Base-by-base conservation (phyloP, 2,888 invertebrate genomes). In the Spialia ferax region DNA sequence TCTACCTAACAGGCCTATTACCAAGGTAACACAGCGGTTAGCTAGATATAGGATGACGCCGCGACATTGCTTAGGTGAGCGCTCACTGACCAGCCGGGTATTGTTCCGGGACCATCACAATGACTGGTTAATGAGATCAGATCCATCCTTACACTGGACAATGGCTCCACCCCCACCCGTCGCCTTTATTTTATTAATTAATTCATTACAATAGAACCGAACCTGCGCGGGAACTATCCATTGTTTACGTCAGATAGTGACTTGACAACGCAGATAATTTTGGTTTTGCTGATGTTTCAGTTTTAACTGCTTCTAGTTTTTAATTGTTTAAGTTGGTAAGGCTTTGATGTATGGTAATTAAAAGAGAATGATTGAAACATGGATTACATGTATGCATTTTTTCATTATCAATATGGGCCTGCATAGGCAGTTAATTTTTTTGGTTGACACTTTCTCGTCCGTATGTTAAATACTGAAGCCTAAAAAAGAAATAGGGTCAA, bases 41-140 rank as follows among this genome's bases (percentile, higher is more conserved):
- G 38, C 38, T n/a, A 38, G 38, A 38, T 38, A 38, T 10, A 73
- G 73, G 83, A 86, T 86, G 85, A 84, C 86, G 82, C 68, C 76
- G 80, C 78, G 84, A 82, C 84, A 83, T 79, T 80, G 82, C 76
- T 70, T 72, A 71, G 79, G 79, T 79, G 73, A 74, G 75, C 74
- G 75, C 74, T 74, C 74, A 76, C 80, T 82, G 84, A 80, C 83
- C 79, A 78, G 73, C 35, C 79, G 78, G 78, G 72, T 80, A 83
- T 89, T 89, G 89, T 89, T 87, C 83, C 73, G 69, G 73, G 74
- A 70, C 79, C 78, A 81, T 85, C 86, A 93, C 93, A 93, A 92
- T 92, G 89, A 91, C 92, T 91, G 87, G 88, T 90, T 93, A 93
- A 93, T 92, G 93, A 93, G 93, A 93, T 91, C 91, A 85, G 91